phyloP scores from a whole-genome alignment of 92 coral and sea anemone species.

The Zoanthus sansibaricus region DNA sequence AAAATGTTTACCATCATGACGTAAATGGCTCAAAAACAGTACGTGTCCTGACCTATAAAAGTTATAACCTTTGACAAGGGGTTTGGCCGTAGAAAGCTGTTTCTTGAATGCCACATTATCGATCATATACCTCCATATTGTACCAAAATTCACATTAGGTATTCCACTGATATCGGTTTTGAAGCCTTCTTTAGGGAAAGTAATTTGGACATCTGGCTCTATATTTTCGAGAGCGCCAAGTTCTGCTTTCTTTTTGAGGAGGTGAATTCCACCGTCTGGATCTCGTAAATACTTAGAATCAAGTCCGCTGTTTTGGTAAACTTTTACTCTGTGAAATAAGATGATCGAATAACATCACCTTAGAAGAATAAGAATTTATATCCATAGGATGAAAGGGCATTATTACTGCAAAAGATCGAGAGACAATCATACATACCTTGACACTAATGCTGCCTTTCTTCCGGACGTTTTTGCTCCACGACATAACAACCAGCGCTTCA shows the following conservation, averaged over 20 bases:
- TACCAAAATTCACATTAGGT: slow-evolving; percentile 60
- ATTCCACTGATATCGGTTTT: slow-evolving; percentile 31
- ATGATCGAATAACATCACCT: neutral
- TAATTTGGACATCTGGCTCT: slow-evolving; percentile 44
- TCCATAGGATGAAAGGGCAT: neutral
- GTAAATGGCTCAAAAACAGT: slow-evolving; percentile 49
- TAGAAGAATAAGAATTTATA: neutral
- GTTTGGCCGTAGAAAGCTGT: slow-evolving; percentile 68
- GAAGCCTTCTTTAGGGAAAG: slow-evolving; percentile 68
- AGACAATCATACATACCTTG: slow-evolving; percentile 13
- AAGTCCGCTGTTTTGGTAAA: slow-evolving; percentile 60
- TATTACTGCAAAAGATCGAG: neutral
- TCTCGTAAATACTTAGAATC: slow-evolving; percentile 64
- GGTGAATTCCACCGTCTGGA: slow-evolving; percentile 68
- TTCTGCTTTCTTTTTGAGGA: slow-evolving; percentile 58
- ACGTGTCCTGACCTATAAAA: slow-evolving; percentile 69
- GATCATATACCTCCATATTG: slow-evolving; percentile 72
- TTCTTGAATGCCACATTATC: slow-evolving; percentile 63
- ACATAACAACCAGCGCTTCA: slow-evolving; percentile 6
- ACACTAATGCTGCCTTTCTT: slow-evolving; percentile 28
- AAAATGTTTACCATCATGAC: slow-evolving; percentile 42
- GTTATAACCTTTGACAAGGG: slow-evolving; percentile 73
- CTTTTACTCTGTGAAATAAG: slow-evolving; percentile 47
- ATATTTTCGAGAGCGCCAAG: slow-evolving; percentile 54
- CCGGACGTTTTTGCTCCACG: slow-evolving; percentile 70